phyloP scores from a whole-genome alignment of 2,113 vertebrate genomes.

The Ophthalmolycus amberensis region DNA sequence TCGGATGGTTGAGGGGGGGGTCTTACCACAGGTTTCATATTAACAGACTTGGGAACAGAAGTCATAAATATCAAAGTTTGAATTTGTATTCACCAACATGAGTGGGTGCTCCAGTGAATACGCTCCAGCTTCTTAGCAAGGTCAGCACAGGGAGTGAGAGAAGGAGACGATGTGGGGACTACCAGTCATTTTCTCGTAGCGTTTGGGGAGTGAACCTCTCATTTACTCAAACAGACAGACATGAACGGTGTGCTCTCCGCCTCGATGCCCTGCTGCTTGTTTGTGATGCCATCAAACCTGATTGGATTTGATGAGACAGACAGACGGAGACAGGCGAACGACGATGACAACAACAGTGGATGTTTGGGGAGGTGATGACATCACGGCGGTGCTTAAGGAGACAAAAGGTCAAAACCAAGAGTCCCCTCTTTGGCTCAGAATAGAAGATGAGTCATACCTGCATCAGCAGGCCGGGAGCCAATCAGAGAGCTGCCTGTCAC shows the following conservation, averaged over 20 bases:
- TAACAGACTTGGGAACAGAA: slow-evolving; percentile 10
- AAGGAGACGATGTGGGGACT: neutral
- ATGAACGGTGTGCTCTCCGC: neutral
- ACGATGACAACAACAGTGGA: slow-evolving; percentile 2
- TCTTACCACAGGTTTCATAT: neutral
- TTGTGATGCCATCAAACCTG: slow-evolving; percentile 4
- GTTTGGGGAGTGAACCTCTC: neutral
- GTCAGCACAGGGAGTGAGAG: slow-evolving; percentile 2
- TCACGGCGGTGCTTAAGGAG: slow-evolving; percentile 69
- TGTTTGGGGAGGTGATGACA: slow-evolving; percentile 34
- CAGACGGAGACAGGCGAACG: neutral
- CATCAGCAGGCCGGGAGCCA: slow-evolving; percentile 51
- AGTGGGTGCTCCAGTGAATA: slow-evolving; percentile 20
- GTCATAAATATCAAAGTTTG: slow-evolving; percentile 27
- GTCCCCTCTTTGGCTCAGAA: slow-evolving; percentile 59
- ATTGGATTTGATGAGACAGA: slow-evolving; percentile 1
- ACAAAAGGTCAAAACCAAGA: slow-evolving; percentile 66
- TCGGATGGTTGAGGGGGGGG: neutral
- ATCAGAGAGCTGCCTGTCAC: slow-evolving; percentile 26
- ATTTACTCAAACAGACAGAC: neutral
- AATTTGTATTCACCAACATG: slow-evolving; percentile 54
- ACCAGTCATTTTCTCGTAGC: slow-evolving; percentile 11
- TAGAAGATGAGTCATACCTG: slow-evolving; percentile 74
- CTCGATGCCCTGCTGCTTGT: neutral
- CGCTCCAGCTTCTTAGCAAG: neutral